Conservation (phyloP, 2,888 invertebrate species). For the Melangyna quadrimaculata region DNA sequence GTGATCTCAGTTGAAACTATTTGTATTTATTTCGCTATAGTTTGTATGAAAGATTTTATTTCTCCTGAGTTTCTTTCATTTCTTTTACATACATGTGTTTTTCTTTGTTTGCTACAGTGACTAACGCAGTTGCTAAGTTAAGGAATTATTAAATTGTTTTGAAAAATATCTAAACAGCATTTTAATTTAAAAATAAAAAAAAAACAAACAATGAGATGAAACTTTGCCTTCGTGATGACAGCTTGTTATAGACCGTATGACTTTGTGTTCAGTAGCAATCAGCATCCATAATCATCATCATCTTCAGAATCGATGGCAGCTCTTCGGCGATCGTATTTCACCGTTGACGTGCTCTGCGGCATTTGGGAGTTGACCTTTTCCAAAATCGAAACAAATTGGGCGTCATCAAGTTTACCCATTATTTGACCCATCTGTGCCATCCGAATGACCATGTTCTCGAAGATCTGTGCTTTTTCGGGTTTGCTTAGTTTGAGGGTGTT, state of each 20-base stretch:
- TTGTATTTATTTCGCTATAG: constrained; percentile 51
- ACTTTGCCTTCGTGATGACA: constrained; percentile 18
- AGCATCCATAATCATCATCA: constrained; percentile 83
- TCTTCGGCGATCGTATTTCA: constrained; percentile 95
- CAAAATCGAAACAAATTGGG: constrained; percentile 91
- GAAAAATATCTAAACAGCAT: constrained; percentile 53
- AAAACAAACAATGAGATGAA: constrained; percentile 26
- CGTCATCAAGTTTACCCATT: constrained; percentile 90
- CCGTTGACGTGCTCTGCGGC: constrained; percentile 88
- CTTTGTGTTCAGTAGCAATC: constrained; percentile 68
- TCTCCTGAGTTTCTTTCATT: constrained; percentile 3
- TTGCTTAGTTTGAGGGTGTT: constrained; percentile 96
- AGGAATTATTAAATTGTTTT: constrained; percentile 62
- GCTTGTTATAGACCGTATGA: not conserved
- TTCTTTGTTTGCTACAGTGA: constrained; percentile 12
- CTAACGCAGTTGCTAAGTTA: constrained; percentile 34
- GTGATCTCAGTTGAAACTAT: constrained; percentile 56
- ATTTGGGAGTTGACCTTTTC: constrained; percentile 93
- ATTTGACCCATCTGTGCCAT: constrained; percentile 98
- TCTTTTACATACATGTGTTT: constrained; percentile 27
- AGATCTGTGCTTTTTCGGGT: constrained; percentile 97
- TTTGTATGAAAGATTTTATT: constrained; percentile 19
- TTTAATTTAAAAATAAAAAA: constrained; percentile 34
- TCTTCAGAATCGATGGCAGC: constrained; percentile 94
- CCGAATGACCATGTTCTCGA: constrained; percentile 95